These are phyloP conservation scores for Watsonalla binaria DNA, from an alignment of 2,888 invertebrate species.

Conservation along the genomic window DNA sequence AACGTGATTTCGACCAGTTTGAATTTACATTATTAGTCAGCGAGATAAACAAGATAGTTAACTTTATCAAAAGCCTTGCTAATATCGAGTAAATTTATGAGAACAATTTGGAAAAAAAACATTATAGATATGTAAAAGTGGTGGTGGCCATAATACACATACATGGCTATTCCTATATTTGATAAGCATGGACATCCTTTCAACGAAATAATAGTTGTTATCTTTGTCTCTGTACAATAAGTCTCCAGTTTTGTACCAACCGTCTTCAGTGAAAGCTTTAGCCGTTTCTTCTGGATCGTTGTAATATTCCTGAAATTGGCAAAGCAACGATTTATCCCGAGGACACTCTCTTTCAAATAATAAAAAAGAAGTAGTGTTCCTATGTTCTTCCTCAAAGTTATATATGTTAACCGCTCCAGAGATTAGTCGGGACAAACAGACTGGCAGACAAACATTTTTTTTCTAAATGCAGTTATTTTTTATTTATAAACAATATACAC, in stretches of 20 bases:
- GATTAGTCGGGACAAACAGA: too few relatives aligned
- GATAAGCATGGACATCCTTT: conserved; percentile 53
- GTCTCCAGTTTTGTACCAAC: conserved; percentile 60
- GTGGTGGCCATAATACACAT: conserved; percentile 13
- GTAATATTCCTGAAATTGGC: conserved; percentile 32
- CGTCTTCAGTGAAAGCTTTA: conserved; percentile 46
- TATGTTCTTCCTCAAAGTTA: too few relatives aligned
- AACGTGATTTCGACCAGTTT: too few relatives aligned
- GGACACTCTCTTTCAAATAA: too few relatives aligned
- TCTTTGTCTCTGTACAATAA: conserved; percentile 49
- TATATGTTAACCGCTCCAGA: too few relatives aligned
- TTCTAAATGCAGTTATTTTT: too few relatives aligned
- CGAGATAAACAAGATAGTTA: too few relatives aligned
- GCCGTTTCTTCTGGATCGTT: conserved; percentile 51
- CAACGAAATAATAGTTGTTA: conserved; percentile 49
- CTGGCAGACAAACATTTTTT: too few relatives aligned
- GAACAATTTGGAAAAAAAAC: not conserved
- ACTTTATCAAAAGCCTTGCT: too few relatives aligned
- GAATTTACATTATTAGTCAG: too few relatives aligned
- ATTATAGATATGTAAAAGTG: not conserved
- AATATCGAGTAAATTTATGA: not conserved
- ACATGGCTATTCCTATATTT: conserved; percentile 53
- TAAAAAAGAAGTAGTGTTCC: too few relatives aligned
- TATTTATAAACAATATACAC: too few relatives aligned
- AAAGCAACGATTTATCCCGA: not conserved